Conservation (phyloP, 2,113 vertebrate species). For the Numida meleagris region DNA sequence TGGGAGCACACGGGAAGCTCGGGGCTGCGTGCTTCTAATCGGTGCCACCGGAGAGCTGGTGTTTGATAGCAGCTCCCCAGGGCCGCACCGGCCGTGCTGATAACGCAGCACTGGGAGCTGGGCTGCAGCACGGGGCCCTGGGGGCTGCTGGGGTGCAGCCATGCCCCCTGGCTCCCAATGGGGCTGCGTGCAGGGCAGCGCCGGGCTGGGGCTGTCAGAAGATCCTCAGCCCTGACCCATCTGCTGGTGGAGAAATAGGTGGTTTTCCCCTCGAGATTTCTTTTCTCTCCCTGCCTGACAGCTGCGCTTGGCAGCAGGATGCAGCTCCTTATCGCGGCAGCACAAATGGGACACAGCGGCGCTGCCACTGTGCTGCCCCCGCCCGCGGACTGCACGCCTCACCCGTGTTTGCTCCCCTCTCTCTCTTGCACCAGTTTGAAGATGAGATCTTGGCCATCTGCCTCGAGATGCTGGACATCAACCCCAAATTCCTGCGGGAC, state of each 20-base stretch:
- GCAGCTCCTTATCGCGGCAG: accelerated
- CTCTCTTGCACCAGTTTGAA: constrained; percentile 80
- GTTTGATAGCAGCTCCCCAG: not conserved
- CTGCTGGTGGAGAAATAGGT: not conserved
- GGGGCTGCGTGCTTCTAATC: not conserved
- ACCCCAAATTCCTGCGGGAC: constrained; percentile 83
- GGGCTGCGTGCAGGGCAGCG: not conserved
- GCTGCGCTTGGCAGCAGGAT: accelerated
- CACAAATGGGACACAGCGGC: accelerated
- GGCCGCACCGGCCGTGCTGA: accelerated
- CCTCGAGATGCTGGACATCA: constrained; percentile 84
- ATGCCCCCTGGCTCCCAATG: accelerated
- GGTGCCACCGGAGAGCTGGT: accelerated
- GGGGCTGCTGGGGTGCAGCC: accelerated
- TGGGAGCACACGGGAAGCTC: not conserved
- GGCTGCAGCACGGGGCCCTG: not conserved
- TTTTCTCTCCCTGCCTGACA: accelerated
- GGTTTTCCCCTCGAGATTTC: not conserved
- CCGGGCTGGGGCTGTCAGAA: accelerated
- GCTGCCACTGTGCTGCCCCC: no score
- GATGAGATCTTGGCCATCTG: constrained; percentile 82
- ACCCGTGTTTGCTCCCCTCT: not conserved
- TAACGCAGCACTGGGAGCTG: not conserved
- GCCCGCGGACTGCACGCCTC: not conserved
- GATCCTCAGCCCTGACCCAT: not conserved